Conservation (phyloP, 2,113 vertebrate species). For the Archocentrus centrarchus region DNA sequence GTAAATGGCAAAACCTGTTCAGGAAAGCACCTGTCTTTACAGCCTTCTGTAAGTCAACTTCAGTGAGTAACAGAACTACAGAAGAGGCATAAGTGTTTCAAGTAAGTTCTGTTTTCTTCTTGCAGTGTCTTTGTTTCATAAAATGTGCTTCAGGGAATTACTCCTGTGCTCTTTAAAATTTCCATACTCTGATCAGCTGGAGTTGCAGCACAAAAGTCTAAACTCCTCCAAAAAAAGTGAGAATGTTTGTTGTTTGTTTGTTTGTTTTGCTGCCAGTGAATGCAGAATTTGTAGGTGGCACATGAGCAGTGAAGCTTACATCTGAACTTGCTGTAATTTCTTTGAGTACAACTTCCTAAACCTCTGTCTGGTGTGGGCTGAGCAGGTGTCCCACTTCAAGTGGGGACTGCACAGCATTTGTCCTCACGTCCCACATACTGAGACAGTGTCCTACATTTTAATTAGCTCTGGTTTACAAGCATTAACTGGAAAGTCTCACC, state of each 20-base stretch:
- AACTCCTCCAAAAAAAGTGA: not conserved
- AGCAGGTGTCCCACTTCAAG: not conserved
- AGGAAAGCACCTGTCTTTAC: not conserved
- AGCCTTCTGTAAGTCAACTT: not conserved
- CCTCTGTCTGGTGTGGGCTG: accelerated
- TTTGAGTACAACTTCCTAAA: not conserved
- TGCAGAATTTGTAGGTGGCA: not conserved
- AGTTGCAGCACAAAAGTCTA: not conserved
- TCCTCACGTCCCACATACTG: not conserved
- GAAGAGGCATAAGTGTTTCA: not conserved
- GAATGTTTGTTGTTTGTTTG: accelerated
- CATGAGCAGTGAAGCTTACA: not conserved
- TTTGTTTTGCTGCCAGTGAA: not conserved
- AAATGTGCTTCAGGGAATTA: not conserved
- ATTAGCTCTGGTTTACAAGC: not conserved
- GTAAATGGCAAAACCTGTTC: not conserved
- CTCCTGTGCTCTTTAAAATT: not conserved
- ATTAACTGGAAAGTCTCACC: not conserved
- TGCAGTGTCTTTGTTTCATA: not conserved
- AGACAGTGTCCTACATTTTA: not conserved
- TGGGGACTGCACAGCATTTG: not conserved
- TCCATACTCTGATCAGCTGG: not conserved
- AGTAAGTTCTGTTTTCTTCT: not conserved
- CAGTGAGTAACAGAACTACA: not conserved
- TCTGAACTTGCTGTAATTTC: not conserved